Evolutionary conservation across 2,797 vertebrate genomes (phyloP).

Genomic region (Leptatherina wallacei): DNA sequence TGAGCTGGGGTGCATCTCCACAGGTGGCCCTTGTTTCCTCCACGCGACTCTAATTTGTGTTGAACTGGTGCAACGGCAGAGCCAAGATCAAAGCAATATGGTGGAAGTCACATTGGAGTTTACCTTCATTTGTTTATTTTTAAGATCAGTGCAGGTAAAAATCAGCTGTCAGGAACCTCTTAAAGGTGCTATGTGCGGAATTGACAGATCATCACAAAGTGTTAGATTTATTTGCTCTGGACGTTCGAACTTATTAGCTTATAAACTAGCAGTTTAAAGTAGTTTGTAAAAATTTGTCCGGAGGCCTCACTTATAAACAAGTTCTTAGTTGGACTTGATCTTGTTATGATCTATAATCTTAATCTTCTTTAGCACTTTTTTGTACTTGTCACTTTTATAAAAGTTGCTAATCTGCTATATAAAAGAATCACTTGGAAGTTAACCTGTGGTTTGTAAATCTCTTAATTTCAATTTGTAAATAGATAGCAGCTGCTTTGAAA

Average conservation of each 20-base stretch:
- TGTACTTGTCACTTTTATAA: background rate
- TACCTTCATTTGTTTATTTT: slow-evolving; percentile 25
- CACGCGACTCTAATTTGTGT: slow-evolving; percentile 37
- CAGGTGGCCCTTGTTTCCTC: slow-evolving; percentile 25
- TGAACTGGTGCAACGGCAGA: slow-evolving; percentile 23
- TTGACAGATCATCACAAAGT: slow-evolving; percentile 1
- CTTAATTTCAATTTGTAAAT: background rate
- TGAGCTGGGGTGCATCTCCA: slow-evolving; percentile 63
- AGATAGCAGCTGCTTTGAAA: background rate
- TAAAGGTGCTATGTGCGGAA: slow-evolving; percentile 43
- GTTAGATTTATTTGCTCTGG: slow-evolving; percentile 6
- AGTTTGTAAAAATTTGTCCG: slow-evolving; percentile 3
- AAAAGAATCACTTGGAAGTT: background rate
- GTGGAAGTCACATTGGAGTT: slow-evolving; percentile 20
- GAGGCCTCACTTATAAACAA: background rate
- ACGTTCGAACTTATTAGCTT: slow-evolving; percentile 8
- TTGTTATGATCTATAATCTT: background rate
- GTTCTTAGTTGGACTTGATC: background rate
- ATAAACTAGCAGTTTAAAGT: background rate
- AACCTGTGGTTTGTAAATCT: background rate
- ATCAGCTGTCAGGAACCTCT: slow-evolving; percentile 15
- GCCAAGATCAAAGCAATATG: slow-evolving; percentile 36
- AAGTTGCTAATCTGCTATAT: background rate
- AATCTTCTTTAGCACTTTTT: background rate
- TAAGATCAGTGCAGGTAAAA: slow-evolving; percentile 30